These are phyloP conservation scores for Hybognathus amarus DNA, from an alignment of 2,797 vertebrate species.

Conservation along the genomic window DNA sequence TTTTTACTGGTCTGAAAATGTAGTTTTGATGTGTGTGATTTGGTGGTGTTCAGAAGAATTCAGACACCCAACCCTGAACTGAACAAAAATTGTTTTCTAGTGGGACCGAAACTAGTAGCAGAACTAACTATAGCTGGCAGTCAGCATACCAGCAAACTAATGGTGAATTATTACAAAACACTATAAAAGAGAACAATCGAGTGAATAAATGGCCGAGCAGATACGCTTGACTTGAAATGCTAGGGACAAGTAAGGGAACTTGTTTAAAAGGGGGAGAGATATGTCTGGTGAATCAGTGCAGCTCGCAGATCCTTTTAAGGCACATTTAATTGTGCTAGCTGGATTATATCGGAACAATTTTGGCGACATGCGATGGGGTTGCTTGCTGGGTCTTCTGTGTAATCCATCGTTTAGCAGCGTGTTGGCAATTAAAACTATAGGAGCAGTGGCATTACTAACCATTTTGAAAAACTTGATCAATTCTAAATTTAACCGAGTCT, in stretches of 20 bases:
- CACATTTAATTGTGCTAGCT: slow-evolving; percentile 49
- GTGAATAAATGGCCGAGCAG: background rate
- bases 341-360: slow-evolving; percentile 55
- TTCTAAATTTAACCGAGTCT: slow-evolving; percentile 45
- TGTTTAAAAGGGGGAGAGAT: slow-evolving; percentile 42
- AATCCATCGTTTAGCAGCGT: slow-evolving; percentile 64
- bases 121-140: background rate
- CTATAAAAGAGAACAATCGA: background rate
- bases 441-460: slow-evolving; percentile 62
- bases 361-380: background rate
- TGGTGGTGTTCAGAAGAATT: background rate
- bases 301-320: slow-evolving; percentile 35
- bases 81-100: background rate
- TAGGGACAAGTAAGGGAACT: slow-evolving; percentile 59
- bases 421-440: slow-evolving; percentile 67
- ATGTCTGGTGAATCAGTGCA: slow-evolving; percentile 45
- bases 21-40: background rate
- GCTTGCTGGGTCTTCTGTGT: slow-evolving; percentile 56
- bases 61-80: background rate
- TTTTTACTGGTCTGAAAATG: background rate
- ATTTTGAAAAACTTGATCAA: slow-evolving; percentile 51
- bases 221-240: slow-evolving; percentile 4
- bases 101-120: no score
- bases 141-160: background rate
- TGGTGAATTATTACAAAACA: background rate